These are phyloP conservation scores for Noctua janthe DNA, from an alignment of 2,888 invertebrate species.

Conservation along the genomic window DNA sequence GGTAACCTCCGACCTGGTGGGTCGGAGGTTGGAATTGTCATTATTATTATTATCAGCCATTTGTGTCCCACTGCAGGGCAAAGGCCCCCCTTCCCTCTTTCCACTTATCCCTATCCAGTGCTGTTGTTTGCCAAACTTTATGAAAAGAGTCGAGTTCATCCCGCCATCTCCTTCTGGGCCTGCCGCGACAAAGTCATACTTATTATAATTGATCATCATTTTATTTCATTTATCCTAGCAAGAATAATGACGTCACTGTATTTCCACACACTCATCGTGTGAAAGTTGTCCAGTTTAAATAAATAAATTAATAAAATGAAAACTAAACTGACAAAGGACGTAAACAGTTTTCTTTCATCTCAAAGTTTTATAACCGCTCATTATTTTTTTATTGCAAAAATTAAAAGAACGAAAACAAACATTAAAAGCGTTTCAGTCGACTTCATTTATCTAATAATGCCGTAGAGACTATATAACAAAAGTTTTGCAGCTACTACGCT, in stretches of 20 bases:
- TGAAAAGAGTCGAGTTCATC: too few species aligned
- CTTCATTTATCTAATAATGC: conserved; percentile 63
- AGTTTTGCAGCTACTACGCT: conserved; percentile 53
- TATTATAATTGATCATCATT: background rate
- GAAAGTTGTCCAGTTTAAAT: background rate
- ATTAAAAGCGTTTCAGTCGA: conserved; percentile 58
- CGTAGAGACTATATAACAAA: conserved; percentile 58
- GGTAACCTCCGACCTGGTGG: too few species aligned
- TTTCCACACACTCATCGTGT: background rate
- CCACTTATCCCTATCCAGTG: too few species aligned
- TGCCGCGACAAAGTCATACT: too few species aligned
- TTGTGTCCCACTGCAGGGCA: too few species aligned
- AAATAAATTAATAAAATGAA: background rate
- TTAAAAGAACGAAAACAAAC: conserved; percentile 50
- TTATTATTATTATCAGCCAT: too few species aligned
- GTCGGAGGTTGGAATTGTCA: too few species aligned
- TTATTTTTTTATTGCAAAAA: conserved; percentile 38
- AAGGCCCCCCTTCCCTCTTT: too few species aligned
- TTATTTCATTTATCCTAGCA: background rate
- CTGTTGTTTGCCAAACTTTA: too few species aligned
- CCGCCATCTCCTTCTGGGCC: too few species aligned
- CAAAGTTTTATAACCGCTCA: conserved; percentile 39
- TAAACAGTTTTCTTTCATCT: conserved; percentile 14
- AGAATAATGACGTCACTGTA: background rate
- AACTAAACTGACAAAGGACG: background rate